Evolutionary conservation across 2,888 invertebrate genomes (phyloP).

Genomic region (Meteorus cinctellus): DNA sequence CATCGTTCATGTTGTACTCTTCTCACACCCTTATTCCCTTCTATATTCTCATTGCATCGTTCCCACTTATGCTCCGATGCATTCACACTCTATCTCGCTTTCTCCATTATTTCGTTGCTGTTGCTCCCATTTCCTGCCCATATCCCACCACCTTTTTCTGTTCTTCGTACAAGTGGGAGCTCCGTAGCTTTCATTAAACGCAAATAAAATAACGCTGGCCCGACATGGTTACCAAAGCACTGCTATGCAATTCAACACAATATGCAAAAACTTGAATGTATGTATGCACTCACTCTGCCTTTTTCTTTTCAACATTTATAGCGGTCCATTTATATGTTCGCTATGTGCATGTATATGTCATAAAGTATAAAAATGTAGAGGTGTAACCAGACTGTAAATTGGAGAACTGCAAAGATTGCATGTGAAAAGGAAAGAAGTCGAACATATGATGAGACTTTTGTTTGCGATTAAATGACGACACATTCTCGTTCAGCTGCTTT

Average conservation of each 20-base stretch:
- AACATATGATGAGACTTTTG: no score
- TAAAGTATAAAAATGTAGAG: no score
- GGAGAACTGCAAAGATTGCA: no score
- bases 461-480: no score
- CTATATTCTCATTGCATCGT: conserved; percentile 17
- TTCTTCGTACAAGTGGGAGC: neutral
- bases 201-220: conserved; percentile 57
- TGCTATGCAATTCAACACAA: conserved; percentile 18
- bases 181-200: conserved; percentile 49
- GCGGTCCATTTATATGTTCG: no score
- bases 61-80: conserved; percentile 6
- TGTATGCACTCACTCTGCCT: conserved; percentile 8
- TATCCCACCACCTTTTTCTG: neutral
- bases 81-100: conserved; percentile 23
- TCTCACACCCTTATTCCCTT: neutral
- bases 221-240: conserved; percentile 49
- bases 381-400: no score
- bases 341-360: no score
- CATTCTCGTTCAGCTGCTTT: no score
- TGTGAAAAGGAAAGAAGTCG: no score
- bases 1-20: neutral
- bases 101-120: conserved; percentile 20
- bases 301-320: neutral
- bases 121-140: neutral
- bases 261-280: conserved; percentile 6